These are phyloP conservation scores for Pomacea maculata DNA, from an alignment of 1,140 invertebrate genomes.

Conservation along the genomic window DNA sequence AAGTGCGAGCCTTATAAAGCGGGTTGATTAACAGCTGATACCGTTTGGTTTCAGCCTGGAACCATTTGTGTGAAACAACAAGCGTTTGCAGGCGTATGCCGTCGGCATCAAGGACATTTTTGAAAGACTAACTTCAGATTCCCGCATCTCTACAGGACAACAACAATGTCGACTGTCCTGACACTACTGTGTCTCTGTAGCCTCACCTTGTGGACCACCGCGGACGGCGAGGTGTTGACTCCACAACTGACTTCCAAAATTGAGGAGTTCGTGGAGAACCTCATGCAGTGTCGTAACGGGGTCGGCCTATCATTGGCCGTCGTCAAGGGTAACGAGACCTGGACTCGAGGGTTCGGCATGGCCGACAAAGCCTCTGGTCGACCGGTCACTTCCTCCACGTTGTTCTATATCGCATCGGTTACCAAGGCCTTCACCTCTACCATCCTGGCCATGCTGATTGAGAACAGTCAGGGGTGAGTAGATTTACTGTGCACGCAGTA, in stretches of 20 bases:
- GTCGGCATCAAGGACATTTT: rapidly evolving
- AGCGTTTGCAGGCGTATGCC: too few species aligned
- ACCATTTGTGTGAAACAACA: too few species aligned
- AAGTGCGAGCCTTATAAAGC: too few species aligned
- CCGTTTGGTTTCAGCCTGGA: too few species aligned
- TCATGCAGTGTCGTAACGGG: constrained; percentile 10
- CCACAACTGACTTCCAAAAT: constrained; percentile 6
- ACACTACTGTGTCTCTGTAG: too few species aligned
- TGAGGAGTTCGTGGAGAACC: neutral
- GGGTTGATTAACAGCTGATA: too few species aligned
- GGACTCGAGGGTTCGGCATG: constrained; percentile 31
- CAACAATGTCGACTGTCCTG: too few species aligned
- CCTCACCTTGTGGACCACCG: too few species aligned
- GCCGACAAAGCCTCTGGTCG: constrained; percentile 18
- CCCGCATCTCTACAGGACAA: too few species aligned
- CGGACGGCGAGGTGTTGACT: constrained; percentile 10
- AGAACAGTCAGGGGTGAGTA: constrained; percentile 16
- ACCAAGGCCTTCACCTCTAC: constrained; percentile 33
- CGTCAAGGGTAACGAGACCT: constrained; percentile 31
- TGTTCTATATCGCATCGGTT: constrained; percentile 34
- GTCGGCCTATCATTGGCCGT: constrained; percentile 32
- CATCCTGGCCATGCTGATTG: constrained; percentile 29
- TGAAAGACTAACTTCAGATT: too few species aligned
- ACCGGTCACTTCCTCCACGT: constrained; percentile 18
- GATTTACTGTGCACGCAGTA: too few species aligned